These are phyloP conservation scores for Eolophus roseicapilla DNA, from an alignment of 2,113 vertebrate genomes.

Conservation along the genomic window DNA sequence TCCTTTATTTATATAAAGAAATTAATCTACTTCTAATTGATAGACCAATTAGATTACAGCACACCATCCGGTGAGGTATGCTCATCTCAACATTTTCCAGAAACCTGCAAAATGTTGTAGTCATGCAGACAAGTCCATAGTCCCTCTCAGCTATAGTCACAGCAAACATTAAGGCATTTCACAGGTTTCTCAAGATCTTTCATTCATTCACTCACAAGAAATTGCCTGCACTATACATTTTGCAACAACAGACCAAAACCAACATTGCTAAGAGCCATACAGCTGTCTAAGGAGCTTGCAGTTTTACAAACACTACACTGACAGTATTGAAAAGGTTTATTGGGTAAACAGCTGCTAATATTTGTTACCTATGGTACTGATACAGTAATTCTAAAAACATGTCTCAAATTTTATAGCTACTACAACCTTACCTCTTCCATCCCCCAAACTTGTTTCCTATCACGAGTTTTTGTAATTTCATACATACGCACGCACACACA, in stretches of 20 bases:
- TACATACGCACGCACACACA: not conserved
- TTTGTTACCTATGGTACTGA: not conserved
- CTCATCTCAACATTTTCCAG: not conserved
- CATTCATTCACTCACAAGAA: not conserved
- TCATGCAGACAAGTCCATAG: not conserved
- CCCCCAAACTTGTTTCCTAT: not conserved
- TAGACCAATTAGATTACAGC: too few species aligned
- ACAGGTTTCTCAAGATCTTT: not conserved
- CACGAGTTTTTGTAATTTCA: not conserved
- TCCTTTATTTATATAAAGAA: not conserved
- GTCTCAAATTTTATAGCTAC: not conserved
- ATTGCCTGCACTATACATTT: not conserved
- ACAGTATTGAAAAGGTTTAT: not conserved
- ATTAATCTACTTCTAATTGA: not conserved
- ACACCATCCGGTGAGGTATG: not conserved
- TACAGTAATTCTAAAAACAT: not conserved
- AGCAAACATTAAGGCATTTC: not conserved
- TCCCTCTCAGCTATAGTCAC: not conserved
- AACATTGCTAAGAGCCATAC: not conserved
- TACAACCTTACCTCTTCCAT: not conserved
- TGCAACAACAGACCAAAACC: not conserved
- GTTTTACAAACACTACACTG: not conserved
- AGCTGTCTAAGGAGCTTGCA: not conserved
- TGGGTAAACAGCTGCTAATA: not conserved
- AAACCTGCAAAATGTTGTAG: not conserved